Evolutionary conservation across 2,888 invertebrate genomes (phyloP).

Genomic region (Sesia bembeciformis): DNA sequence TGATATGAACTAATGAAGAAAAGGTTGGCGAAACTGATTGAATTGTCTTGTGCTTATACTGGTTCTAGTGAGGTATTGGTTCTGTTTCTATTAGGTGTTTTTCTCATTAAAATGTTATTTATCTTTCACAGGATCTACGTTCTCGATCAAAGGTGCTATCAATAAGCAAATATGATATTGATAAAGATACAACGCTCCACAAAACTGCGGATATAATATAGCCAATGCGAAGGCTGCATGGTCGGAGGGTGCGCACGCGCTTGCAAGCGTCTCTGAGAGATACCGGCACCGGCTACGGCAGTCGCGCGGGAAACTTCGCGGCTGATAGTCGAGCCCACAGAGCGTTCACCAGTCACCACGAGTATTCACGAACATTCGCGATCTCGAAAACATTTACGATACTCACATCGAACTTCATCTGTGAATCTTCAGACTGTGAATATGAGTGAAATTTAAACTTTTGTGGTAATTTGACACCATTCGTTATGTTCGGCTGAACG

Average conservation of each 20-base stretch:
- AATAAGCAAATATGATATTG: not conserved
- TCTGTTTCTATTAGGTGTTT: too few relatives aligned
- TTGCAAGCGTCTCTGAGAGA: slow-evolving; percentile 27
- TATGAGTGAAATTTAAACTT: slow-evolving; percentile 28
- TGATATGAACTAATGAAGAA: too few relatives aligned
- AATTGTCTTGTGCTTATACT: too few relatives aligned
- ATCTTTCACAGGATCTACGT: not conserved
- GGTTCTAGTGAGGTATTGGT: too few relatives aligned
- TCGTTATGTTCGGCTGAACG: slow-evolving; percentile 38
- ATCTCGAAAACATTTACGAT: slow-evolving; percentile 64
- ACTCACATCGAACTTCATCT: slow-evolving; percentile 20
- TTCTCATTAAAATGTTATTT: slow-evolving; percentile 8
- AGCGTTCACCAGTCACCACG: slow-evolving; percentile 7
- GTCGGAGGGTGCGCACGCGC: slow-evolving; percentile 29
- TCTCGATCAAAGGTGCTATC: too few relatives aligned
- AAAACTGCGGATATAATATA: not conserved
- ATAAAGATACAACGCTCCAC: not conserved
- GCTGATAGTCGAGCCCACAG: slow-evolving; percentile 31
- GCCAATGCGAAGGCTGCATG: not conserved
- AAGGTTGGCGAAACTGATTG: too few relatives aligned
- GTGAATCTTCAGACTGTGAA: slow-evolving; percentile 25
- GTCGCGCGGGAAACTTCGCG: slow-evolving; percentile 64
- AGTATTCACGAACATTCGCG: slow-evolving; percentile 16
- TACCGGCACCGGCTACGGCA: slow-evolving; percentile 25
- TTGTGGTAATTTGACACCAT: slow-evolving; percentile 25